Evolutionary conservation across 2,113 vertebrate species (phyloP).

Genomic region (Gorilla gorilla): DNA sequence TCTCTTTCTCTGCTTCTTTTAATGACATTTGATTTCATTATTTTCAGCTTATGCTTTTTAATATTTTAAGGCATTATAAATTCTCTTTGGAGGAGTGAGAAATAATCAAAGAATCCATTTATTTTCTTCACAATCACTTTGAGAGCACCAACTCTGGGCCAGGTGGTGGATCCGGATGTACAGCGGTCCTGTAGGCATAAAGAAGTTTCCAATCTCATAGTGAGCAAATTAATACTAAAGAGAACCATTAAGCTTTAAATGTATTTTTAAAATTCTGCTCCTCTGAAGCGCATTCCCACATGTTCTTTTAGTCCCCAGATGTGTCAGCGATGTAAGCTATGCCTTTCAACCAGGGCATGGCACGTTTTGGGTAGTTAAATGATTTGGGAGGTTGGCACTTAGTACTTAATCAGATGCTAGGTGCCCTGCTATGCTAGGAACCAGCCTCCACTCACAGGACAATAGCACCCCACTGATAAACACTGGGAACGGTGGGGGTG

Average conservation of each 20-base stretch:
- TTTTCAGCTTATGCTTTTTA: slow-evolving; percentile 38
- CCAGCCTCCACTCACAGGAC: not conserved
- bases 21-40: slow-evolving; percentile 26
- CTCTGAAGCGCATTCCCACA: not conserved
- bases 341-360: not conserved
- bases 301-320: not conserved
- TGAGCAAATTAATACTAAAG: not conserved
- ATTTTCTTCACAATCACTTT: not conserved
- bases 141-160: not conserved
- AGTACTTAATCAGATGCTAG: not conserved
- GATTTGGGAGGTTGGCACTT: not conserved
- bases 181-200: not conserved
- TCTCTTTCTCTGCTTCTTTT: not conserved
- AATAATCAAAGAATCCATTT: slow-evolving; percentile 27
- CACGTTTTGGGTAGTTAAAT: not conserved
- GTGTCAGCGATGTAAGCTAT: not conserved
- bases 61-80: slow-evolving; percentile 45
- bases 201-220: no score
- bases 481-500: not conserved
- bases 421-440: no score
- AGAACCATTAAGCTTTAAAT: not conserved
- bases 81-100: slow-evolving; percentile 26
- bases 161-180: no score
- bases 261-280: not conserved
- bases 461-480: not conserved